Evolutionary conservation across 2,797 vertebrate species (phyloP).

Genomic region (Cirrhinus mrigala): DNA sequence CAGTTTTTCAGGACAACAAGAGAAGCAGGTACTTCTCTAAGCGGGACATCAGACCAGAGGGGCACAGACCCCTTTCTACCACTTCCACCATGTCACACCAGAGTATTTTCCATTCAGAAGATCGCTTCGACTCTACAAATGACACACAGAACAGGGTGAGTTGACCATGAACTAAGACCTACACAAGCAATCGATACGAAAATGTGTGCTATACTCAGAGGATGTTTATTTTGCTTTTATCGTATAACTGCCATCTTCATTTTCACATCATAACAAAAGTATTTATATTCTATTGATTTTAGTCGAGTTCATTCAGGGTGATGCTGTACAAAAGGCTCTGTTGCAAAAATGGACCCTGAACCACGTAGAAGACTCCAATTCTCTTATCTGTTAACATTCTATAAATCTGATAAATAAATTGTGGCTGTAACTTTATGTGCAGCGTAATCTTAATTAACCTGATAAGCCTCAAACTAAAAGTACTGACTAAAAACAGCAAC

Average conservation of each 20-base stretch:
- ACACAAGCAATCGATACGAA: not conserved
- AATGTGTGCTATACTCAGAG: not conserved
- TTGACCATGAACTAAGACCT: conserved; percentile 32
- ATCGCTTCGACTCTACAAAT: conserved; percentile 39
- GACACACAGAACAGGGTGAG: conserved; percentile 69
- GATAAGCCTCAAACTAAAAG: not conserved
- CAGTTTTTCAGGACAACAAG: conserved; percentile 34
- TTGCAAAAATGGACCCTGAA: conserved; percentile 66
- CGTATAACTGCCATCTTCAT: not conserved
- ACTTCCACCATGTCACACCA: conserved; percentile 52
- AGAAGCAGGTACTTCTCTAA: conserved; percentile 44
- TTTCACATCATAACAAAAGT: not conserved
- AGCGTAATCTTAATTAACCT: not conserved
- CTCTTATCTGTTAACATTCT: conserved; percentile 38
- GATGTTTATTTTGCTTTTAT: not conserved
- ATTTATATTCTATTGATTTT: conserved; percentile 33
- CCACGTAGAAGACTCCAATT: conserved; percentile 26
- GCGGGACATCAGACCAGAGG: conserved; percentile 23
- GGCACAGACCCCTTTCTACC: conserved; percentile 58
- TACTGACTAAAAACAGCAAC: not conserved
- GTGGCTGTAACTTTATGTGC: conserved; percentile 22
- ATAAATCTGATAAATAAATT: conserved; percentile 34
- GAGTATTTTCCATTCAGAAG: conserved; percentile 65
- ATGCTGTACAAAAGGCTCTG: conserved; percentile 12
- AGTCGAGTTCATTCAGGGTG: not conserved